Base-by-base conservation (phyloP, 1,140 invertebrate species). In the Drosophila parabipectinata region DNA sequence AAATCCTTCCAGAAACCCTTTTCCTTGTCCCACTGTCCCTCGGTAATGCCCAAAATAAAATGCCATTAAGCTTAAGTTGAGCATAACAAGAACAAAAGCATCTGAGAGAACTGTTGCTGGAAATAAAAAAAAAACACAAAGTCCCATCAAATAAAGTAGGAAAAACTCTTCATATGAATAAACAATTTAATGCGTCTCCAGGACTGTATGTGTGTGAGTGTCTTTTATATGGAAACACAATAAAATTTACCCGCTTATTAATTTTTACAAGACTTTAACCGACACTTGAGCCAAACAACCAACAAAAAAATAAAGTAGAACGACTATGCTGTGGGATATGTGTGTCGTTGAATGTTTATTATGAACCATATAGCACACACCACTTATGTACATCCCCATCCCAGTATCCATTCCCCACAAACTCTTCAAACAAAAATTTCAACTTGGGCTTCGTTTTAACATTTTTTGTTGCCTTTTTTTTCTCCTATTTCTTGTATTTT, bases 201-300 rank as follows among this genome's bases (percentile, higher is more conserved):
- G 18, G 18, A 18, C 18, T 18, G 18, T 18, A 18, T 18, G 1
- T 45, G 57, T 48, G 74, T 57, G 55, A 39, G 76, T 59, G 28
- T 45, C 2, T 60, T 14, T 74, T 74, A 71, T 74, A 45, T 81
- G 74, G 82, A 66, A 87, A 75, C 63, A 87, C 66, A 85, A 87
- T 87, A 75, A 78, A 85, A 85, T 85, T 81, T 85, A 85, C 82
- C 87, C 78, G 82, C 82, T 85, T 85, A 87, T 87, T 87, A 87
- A 87, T 85, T 85, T 85, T 85, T 72, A 85, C 82, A 85, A 85
- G 81, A 85, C 81, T 85, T 85, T 81, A 79, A 73, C 74, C 77
- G 83, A 87, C 78, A 87, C 82, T 82, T 76, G 78, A 87, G 75
- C 72, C 44, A 68, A 67, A 63, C 72, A 50, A 41, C 24, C 56